These are phyloP conservation scores for Troides aeacus DNA, from an alignment of 2,888 invertebrate species.

Conservation along the genomic window DNA sequence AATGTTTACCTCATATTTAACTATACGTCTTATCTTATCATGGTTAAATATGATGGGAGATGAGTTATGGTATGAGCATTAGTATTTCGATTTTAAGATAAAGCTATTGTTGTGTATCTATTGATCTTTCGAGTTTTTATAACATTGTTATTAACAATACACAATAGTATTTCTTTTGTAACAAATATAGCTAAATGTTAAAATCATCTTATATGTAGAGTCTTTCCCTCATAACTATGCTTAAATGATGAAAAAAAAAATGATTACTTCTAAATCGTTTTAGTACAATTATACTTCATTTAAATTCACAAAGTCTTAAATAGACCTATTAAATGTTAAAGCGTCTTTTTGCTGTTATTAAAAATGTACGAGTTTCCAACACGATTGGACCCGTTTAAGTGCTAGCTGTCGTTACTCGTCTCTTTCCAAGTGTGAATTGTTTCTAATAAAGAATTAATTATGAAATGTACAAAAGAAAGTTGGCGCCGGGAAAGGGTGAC, in stretches of 20 bases:
- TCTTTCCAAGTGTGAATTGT: slow-evolving; percentile 72
- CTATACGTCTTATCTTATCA: too few relatives aligned
- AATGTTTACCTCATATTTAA: too few relatives aligned
- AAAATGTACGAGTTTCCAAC: slow-evolving; percentile 74
- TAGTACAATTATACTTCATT: background rate
- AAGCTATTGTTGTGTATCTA: too few relatives aligned
- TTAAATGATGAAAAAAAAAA: background rate
- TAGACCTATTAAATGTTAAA: slow-evolving; percentile 22
- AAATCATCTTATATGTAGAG: background rate
- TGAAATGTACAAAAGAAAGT: slow-evolving; percentile 70
- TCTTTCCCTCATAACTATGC: background rate
- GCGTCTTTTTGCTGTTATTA: slow-evolving; percentile 46
- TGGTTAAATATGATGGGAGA: too few relatives aligned
- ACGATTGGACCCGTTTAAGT: slow-evolving; percentile 77
- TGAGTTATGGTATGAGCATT: too few relatives aligned
- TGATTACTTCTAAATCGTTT: background rate
- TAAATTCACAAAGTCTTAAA: slow-evolving; percentile 18
- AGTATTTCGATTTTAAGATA: too few relatives aligned
- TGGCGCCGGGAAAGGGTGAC: slow-evolving; percentile 57
- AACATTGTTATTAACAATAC: too few relatives aligned
- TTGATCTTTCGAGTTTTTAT: too few relatives aligned
- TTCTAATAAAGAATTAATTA: slow-evolving; percentile 80
- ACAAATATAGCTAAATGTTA: too few relatives aligned
- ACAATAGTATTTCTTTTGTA: too few relatives aligned
- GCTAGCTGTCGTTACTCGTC: slow-evolving; percentile 64